Evolutionary conservation across 2,888 invertebrate genomes (phyloP).

Genomic region (Polymixis lichenea): DNA sequence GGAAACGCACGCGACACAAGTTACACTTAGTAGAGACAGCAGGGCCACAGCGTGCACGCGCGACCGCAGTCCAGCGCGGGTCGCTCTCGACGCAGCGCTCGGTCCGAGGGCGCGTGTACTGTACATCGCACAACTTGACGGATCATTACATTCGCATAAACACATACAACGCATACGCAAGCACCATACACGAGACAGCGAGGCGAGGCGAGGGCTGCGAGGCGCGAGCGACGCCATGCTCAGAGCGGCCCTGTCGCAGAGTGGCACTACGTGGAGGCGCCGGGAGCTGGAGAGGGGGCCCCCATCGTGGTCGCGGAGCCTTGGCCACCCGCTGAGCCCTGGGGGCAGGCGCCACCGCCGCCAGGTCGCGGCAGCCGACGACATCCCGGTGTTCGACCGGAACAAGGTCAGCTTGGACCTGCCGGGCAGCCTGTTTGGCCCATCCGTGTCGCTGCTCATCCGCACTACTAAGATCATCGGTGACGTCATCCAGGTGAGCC

Average conservation of each 20-base stretch:
- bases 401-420: conserved; percentile 92
- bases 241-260: conserved; percentile 68
- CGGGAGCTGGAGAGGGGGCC: conserved; percentile 59
- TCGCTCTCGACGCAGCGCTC: neutral
- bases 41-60: neutral
- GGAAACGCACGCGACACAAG: neutral
- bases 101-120: neutral
- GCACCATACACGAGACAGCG: conserved; percentile 33
- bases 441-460: conserved; percentile 92
- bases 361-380: conserved; percentile 79
- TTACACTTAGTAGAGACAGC: neutral
- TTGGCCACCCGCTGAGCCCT: conserved; percentile 55
- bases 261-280: conserved; percentile 82
- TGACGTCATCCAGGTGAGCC: conserved; percentile 91
- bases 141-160: conserved; percentile 5
- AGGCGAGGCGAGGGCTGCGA: conserved; percentile 55
- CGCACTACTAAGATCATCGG: conserved; percentile 92
- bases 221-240: conserved; percentile 48
- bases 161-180: conserved; percentile 25
- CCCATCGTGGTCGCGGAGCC: conserved; percentile 62
- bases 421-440: conserved; percentile 92
- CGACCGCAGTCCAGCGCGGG: neutral
- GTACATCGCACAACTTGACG: neutral
- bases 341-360: conserved; percentile 57
- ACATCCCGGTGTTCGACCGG: conserved; percentile 91